Evolutionary conservation across 1,140 invertebrate genomes (phyloP), one percentile per base, ranked within the genome.

Genomic region (Chlorops oryzae): DNA sequence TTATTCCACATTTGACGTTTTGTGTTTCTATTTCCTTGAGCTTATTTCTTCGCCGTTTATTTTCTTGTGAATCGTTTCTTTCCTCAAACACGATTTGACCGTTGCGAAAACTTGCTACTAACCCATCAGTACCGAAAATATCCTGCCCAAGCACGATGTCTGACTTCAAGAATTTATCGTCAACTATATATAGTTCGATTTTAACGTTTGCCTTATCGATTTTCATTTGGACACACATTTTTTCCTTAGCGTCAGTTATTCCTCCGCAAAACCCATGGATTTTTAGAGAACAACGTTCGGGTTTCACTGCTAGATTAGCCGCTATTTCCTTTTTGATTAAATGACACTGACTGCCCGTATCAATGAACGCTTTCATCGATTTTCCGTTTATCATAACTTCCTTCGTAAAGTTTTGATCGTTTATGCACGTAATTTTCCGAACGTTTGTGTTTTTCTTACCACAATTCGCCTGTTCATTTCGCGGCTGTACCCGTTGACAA

Each of bases 141-240:
- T 57, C 43, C 9, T 54, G 41, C 3, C 51, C 46, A 12, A 57
- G 21, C 15, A 59, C 18, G 2, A 48, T 34, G 15, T 52, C 34
- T 13, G 39, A 15, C n/a, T n/a, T n/a, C n/a, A n/a, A n/a, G n/a
- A 41, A 32, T 2, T 54, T 9, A 21, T 54, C 54, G 17, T 42
- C 39, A 22, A 40, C 52, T 24, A 52, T 21, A 34, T 47, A 50
- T 10, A 54, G 20, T 35, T 45, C 22, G 3, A 43, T 23, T 15
- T 20, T 21, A 10, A 38, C 10, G n/a, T 9, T 28, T 2, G 22
- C 27, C 12, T 15, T 15, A 5, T 17, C 41, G 1, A 50, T 17
- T 3, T 12, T 28, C 7, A 22, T 13, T 2, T 18, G n/a, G n/a
- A n/a, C n/a, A n/a, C n/a, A 35, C 2, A 47, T 35, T 5, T 12